Conservation (phyloP, 2,113 vertebrate species). For the Maccullochella peelii region DNA sequence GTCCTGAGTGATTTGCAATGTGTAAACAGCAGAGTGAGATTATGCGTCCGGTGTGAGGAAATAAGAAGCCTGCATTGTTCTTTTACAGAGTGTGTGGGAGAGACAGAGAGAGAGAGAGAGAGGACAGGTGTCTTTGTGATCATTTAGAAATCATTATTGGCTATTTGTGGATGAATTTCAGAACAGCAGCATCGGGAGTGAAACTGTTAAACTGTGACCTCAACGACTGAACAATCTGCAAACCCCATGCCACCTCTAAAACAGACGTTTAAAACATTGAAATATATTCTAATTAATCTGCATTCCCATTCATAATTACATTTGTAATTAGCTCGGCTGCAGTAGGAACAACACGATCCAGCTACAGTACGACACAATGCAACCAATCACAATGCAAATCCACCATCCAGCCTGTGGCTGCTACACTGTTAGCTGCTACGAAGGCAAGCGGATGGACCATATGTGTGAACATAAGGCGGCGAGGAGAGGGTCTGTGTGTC, state of each 20-base stretch:
- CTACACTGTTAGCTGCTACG: neutral
- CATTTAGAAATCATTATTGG: constrained; percentile 14
- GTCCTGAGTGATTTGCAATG: neutral
- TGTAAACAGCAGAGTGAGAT: constrained; percentile 27
- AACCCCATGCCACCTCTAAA: neutral
- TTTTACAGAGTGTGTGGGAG: neutral
- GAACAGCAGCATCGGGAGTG: neutral
- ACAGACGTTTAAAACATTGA: neutral
- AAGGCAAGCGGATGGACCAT: constrained; percentile 11
- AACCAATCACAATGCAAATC: constrained; percentile 21
- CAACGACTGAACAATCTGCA: neutral
- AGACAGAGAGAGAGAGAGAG: too few relatives aligned
- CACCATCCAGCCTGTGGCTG: neutral
- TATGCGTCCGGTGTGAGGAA: neutral
- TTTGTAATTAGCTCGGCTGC: constrained; percentile 24
- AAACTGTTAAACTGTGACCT: constrained; percentile 9
- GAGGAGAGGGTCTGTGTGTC: constrained; percentile 14
- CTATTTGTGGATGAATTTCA: constrained; percentile 18
- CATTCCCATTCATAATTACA: constrained; percentile 9
- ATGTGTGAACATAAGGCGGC: constrained; percentile 51
- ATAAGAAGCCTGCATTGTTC: constrained; percentile 31
- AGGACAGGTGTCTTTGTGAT: neutral
- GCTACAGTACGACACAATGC: neutral
- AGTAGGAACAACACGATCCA: neutral
- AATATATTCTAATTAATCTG: constrained; percentile 19